phyloP scores from a whole-genome alignment of 2,797 vertebrate species.

The Parauchenoglanis ngamensis region DNA sequence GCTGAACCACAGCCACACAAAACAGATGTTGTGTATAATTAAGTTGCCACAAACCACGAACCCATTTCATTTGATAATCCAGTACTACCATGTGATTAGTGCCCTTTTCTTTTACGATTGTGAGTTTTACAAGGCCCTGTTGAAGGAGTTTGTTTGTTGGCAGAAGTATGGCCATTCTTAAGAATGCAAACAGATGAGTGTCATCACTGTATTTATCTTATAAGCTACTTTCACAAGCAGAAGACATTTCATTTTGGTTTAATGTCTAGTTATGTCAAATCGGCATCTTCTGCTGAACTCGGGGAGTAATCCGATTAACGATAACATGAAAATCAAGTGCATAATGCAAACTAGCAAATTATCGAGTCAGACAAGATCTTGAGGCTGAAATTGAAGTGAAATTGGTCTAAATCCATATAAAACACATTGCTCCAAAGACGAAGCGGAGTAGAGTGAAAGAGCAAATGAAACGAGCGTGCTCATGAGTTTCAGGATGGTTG shows the following conservation, averaged over 20 bases:
- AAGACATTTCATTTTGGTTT: not conserved
- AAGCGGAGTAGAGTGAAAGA: not conserved
- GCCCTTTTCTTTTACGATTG: constrained; percentile 36
- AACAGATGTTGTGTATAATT: constrained; percentile 37
- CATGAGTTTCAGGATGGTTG: constrained; percentile 10
- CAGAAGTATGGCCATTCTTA: not conserved
- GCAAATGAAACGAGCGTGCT: not conserved
- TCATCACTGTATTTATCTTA: not conserved
- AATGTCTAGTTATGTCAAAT: not conserved
- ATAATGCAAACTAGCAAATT: not conserved
- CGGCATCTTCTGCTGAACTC: not conserved
- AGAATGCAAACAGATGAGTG: not conserved
- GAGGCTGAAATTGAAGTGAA: not conserved
- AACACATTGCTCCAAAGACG: not conserved
- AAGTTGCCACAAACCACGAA: constrained; percentile 41
- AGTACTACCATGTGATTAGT: constrained; percentile 42
- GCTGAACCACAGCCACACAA: constrained; percentile 30
- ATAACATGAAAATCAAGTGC: not conserved
- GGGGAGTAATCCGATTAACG: not conserved
- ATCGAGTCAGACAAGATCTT: not conserved
- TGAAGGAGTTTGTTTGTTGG: constrained; percentile 26
- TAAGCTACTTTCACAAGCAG: not conserved
- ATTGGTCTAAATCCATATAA: not conserved
- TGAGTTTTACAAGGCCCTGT: constrained; percentile 20
- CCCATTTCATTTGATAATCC: constrained; percentile 37